A percentile compares a stretch with the other conserved stretches of the same genome.
These are phyloP conservation scores for Rhea pennata DNA, from an alignment of 2,113 vertebrate species.

Conservation along the genomic window DNA sequence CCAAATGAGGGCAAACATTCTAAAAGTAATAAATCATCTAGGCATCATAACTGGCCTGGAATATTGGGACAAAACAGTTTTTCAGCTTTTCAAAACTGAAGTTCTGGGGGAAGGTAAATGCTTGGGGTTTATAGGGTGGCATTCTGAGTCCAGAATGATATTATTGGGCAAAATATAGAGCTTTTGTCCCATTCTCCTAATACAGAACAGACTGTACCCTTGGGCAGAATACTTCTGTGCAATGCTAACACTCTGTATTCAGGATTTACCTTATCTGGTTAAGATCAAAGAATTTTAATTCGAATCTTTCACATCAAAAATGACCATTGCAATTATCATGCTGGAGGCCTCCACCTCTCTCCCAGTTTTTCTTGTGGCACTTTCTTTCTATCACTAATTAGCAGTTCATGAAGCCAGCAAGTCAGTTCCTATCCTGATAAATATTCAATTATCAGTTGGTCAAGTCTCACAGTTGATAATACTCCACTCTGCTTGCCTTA, in stretches of 20 bases:
- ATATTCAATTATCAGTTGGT: not conserved
- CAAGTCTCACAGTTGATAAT: not conserved
- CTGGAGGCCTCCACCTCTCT: not conserved
- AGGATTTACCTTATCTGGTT: not conserved
- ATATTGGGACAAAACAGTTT: not conserved
- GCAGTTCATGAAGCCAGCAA: not conserved
- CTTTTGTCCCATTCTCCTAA: not conserved
- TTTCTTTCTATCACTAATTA: not conserved
- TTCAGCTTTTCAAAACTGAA: not conserved
- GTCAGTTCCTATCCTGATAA: not conserved
- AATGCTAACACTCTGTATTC: not conserved
- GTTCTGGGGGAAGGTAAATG: not conserved
- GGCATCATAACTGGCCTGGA: not conserved
- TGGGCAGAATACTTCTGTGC: too few relatives aligned
- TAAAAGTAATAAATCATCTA: not conserved
- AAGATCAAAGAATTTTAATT: not conserved
- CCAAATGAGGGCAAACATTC: not conserved
- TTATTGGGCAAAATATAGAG: not conserved
- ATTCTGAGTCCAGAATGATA: not conserved
- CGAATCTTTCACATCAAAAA: not conserved
- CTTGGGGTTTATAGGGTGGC: not conserved
- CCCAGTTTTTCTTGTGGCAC: not conserved
- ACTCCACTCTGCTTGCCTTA: not conserved
- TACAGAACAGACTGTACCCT: not conserved
- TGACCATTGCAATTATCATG: not conserved